A percentile compares a stretch with the other conserved stretches of the same genome.
phyloP scores from a whole-genome alignment of 37 sponge, comb jelly and placozoan genomes.

The Oscarella lobularis region DNA sequence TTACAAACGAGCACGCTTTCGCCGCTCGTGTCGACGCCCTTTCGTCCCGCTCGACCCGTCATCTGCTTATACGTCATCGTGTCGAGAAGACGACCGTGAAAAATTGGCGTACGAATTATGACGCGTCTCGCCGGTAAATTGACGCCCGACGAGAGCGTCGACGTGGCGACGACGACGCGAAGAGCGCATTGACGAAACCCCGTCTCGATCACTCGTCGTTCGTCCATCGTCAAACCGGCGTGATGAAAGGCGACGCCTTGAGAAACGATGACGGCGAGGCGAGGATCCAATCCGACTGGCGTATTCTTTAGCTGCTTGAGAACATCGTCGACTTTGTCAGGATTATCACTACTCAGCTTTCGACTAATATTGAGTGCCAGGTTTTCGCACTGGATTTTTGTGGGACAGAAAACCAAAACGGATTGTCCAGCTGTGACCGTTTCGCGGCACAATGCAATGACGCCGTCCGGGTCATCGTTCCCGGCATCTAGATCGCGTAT shows the following conservation, averaged over 20 bases:
- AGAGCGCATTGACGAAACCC: constrained; percentile 60
- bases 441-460: constrained; percentile 64
- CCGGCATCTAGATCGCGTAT: constrained; percentile 1
- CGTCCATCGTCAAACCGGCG: constrained; percentile 96
- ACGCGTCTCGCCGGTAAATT: constrained; percentile 95
- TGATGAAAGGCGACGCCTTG: constrained; percentile 90
- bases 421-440: constrained; percentile 62
- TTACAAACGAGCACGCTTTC: constrained; percentile 93
- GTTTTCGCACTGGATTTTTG: constrained; percentile 83
- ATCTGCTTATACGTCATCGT: constrained; percentile 82
- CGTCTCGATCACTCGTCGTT: constrained; percentile 87
- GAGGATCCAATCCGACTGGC: constrained; percentile 74
- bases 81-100: constrained; percentile 54
- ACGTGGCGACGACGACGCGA: constrained; percentile 77
- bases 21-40: constrained; percentile 81
- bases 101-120: constrained; percentile 83
- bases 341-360: neutral
- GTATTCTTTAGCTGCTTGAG: constrained; percentile 69
- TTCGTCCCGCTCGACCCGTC: constrained; percentile 95
- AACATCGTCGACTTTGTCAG: constrained; percentile 12
- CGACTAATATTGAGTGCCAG: constrained; percentile 33
- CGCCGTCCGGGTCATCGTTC: constrained; percentile 53
- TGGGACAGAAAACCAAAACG: constrained; percentile 87
- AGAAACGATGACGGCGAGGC: constrained; percentile 46
- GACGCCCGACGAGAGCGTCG: constrained; percentile 95